A percentile compares a stretch with the other conserved stretches of the same genome.
Conservation (phyloP, 2,888 invertebrate species). For the Parapristionchus giblindavisi region DNA sequence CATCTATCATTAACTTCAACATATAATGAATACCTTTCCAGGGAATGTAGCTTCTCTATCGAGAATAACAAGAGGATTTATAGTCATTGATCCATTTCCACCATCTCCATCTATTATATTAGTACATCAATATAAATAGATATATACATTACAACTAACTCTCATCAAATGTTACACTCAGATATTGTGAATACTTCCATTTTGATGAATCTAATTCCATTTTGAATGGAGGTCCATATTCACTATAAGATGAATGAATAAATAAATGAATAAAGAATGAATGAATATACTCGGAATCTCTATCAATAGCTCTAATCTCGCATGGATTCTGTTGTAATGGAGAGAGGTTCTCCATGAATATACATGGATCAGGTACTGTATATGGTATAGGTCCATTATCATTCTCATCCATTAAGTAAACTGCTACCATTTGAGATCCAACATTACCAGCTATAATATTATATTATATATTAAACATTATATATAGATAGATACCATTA, state of each 20-base stretch:
- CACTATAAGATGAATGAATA: constrained; percentile 42
- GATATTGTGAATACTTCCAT: constrained; percentile 77
- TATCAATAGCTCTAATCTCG: constrained; percentile 65
- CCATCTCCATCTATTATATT: constrained; percentile 84
- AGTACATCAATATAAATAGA: neutral
- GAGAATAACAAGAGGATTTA: constrained; percentile 80
- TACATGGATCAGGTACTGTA: constrained; percentile 89
- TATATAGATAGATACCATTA: constrained; percentile 75
- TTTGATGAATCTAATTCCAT: constrained; percentile 55
- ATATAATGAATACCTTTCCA: constrained; percentile 51
- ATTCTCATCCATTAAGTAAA: constrained; percentile 86
- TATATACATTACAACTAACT: constrained; percentile 75
- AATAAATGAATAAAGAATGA: constrained; percentile 1
- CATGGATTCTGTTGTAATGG: constrained; percentile 76
- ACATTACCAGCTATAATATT: constrained; percentile 78
- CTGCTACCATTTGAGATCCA: constrained; percentile 81
- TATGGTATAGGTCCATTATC: constrained; percentile 89
- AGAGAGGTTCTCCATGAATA: constrained; percentile 89
- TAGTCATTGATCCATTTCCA: constrained; percentile 95
- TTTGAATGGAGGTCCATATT: constrained; percentile 88
- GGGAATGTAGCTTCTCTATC: constrained; percentile 64
- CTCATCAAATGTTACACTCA: constrained; percentile 95
- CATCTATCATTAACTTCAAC: neutral
- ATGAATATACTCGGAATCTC: constrained; percentile 58
- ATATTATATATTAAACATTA: neutral